Conservation (phyloP, 2,888 invertebrate genomes). For the Nemotelus nigrinus region DNA sequence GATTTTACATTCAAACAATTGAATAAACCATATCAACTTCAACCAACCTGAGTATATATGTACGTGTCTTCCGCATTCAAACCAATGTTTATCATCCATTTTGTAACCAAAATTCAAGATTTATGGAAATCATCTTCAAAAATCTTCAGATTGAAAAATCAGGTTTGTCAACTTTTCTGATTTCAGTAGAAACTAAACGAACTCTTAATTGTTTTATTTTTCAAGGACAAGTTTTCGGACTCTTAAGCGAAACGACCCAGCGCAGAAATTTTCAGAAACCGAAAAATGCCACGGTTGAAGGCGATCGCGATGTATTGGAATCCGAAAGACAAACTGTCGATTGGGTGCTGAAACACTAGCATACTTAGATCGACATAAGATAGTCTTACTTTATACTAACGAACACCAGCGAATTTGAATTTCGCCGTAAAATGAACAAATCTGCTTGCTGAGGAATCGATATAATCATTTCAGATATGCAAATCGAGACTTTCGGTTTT, state of each 20-base stretch:
- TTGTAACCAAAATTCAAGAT: constrained; percentile 4
- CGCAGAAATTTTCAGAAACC: neutral
- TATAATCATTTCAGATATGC: too few relatives aligned
- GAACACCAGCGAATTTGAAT: too few relatives aligned
- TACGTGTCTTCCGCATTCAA: neutral
- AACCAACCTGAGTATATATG: neutral
- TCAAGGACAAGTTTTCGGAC: constrained; percentile 22
- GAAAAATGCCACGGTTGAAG: constrained; percentile 32
- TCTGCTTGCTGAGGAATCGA: too few relatives aligned
- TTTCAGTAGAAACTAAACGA: neutral
- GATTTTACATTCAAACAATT: neutral
- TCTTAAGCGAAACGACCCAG: neutral
- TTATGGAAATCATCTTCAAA: neutral
- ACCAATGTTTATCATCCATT: neutral
- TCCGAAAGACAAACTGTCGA: too few relatives aligned
- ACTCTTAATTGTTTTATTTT: constrained; percentile 6
- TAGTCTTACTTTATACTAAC: too few relatives aligned
- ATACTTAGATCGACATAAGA: too few relatives aligned
- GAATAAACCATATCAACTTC: neutral
- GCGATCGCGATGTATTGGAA: neutral
- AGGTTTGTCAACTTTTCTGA: constrained; percentile 7
- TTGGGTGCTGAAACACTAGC: too few relatives aligned
- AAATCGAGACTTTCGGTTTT: too few relatives aligned
- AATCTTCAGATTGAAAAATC: neutral
- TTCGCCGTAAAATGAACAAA: too few relatives aligned